Percentiles rank a stretch among this genome's conserved stretches.
phyloP scores from a whole-genome alignment of 2,888 invertebrate genomes.

The Lingula anatina region DNA sequence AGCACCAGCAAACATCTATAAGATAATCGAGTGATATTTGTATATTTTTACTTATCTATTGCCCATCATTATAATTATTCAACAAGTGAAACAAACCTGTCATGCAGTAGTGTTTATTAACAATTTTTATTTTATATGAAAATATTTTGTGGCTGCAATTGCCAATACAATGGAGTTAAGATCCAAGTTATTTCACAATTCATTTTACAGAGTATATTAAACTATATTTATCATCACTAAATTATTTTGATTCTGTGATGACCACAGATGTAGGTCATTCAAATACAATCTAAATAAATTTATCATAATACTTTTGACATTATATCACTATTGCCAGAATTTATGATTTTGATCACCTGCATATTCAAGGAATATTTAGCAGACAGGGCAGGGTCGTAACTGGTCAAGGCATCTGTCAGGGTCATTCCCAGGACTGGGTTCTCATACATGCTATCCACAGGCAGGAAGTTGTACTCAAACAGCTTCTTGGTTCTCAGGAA shows the following conservation, averaged over 20 bases:
- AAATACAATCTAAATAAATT: no score
- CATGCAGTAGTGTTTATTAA: background rate
- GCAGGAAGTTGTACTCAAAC: conserved; percentile 62
- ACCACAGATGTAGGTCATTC: background rate
- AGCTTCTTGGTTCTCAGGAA: conserved; percentile 57
- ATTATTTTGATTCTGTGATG: background rate
- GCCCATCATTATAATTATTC: no score
- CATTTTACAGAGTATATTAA: no score
- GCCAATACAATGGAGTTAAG: no score
- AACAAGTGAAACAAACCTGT: background rate
- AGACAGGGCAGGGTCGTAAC: conserved; percentile 50
- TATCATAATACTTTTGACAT: background rate
- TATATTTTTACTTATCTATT: no score
- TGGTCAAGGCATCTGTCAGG: conserved; percentile 41
- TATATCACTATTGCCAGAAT: background rate
- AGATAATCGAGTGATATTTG: background rate
- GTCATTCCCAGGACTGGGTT: conserved; percentile 46
- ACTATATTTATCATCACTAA: background rate
- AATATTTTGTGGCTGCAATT: background rate
- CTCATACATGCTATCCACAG: conserved; percentile 56
- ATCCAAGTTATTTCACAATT: no score
- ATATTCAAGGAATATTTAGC: conserved; percentile 41
- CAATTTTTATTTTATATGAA: background rate
- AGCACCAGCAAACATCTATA: conserved; percentile 55
- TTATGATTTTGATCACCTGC: conserved; percentile 28